Conservation (phyloP, 2,888 invertebrate genomes). For the Seira ritae region DNA sequence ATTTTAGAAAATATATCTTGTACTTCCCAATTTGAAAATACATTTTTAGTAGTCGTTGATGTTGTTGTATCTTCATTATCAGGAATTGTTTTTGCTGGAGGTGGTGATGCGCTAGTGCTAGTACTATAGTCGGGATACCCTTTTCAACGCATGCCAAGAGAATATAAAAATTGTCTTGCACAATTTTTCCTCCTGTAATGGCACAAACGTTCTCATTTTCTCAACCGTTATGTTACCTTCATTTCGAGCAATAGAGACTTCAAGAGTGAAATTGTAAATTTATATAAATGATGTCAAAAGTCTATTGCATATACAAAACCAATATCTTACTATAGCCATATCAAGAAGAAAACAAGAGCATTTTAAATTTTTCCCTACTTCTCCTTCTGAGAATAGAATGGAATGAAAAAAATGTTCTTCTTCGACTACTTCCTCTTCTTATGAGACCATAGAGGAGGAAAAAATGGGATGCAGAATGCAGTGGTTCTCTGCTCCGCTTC, state of each 20-base stretch:
- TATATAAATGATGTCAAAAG: constrained; percentile 12
- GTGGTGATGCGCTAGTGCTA: not conserved
- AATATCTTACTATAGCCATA: not conserved
- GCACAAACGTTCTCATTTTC: constrained; percentile 47
- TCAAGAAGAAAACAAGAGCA: constrained; percentile 9
- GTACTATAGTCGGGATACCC: not conserved
- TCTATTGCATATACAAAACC: constrained; percentile 10
- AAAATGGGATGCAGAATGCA: constrained; percentile 17
- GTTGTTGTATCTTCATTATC: constrained; percentile 14
- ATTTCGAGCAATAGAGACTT: constrained; percentile 5
- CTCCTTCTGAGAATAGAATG: constrained; percentile 14
- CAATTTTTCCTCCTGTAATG: constrained; percentile 33
- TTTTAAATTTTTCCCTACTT: not conserved
- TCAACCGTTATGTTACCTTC: constrained; percentile 30
- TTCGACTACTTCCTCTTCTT: constrained; percentile 16
- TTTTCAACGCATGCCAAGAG: constrained; percentile 41
- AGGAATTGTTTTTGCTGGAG: not conserved
- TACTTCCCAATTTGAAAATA: constrained; percentile 15
- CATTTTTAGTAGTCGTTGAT: constrained; percentile 10
- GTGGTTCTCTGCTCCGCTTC: not conserved
- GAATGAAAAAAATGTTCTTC: constrained; percentile 16
- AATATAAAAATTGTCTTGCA: constrained; percentile 38
- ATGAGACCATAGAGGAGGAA: constrained; percentile 23
- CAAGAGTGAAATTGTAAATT: constrained; percentile 12
- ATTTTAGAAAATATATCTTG: constrained; percentile 33